Base-by-base conservation (phyloP, 2,113 vertebrate genomes). In the Rattus rattus region DNA sequence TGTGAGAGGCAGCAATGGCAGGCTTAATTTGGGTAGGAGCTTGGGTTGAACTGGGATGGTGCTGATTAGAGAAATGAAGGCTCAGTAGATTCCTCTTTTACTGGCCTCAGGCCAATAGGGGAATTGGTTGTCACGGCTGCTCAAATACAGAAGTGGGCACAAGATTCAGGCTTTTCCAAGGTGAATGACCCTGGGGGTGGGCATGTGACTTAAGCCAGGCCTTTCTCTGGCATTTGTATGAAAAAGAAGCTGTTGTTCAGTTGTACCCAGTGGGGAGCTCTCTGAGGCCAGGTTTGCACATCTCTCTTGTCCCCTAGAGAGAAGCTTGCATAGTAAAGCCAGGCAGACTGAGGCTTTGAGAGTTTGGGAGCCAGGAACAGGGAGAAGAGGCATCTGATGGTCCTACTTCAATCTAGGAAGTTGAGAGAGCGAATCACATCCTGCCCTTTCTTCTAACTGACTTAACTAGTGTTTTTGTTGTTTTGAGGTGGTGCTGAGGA, bases 211-310 rank as follows among this genome's bases (percentile, higher is more conserved):
- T 65, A 86, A 47, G 17, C 33, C 59, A 92, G 52, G 70, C 67
- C 65, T 56, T 93, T 76, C 63, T 92, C 65, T 92, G 49, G 61
- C 72, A 84, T 89, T 88, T 79, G 52, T 91, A 73, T 86, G n/a
- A 39, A 2, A 76, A 26, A 67, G 70, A 93, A 92, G 70, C 70
- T 69, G 52, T 54, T 43, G 49, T 73, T 81, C 10, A 59, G 61
- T 39, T 94, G 69, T 52, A 36, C 52, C 56, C 47, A 92, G 73
- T 10, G 56, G 49, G 26, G 20, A 93, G 49, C 39, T 92, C 6
- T 39, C 83, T 92, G 24, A 26, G 10, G 49, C 69, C 63, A 2
- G 52, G 54, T 88, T 94, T 75, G 80, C 80, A 39, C 20, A 30
- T 79, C 26, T 52, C 2, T 6, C 7, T 43, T 47, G 65, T 85